Conservation (phyloP, 2,797 vertebrate genomes). For the Spinibarbus caldwelli region DNA sequence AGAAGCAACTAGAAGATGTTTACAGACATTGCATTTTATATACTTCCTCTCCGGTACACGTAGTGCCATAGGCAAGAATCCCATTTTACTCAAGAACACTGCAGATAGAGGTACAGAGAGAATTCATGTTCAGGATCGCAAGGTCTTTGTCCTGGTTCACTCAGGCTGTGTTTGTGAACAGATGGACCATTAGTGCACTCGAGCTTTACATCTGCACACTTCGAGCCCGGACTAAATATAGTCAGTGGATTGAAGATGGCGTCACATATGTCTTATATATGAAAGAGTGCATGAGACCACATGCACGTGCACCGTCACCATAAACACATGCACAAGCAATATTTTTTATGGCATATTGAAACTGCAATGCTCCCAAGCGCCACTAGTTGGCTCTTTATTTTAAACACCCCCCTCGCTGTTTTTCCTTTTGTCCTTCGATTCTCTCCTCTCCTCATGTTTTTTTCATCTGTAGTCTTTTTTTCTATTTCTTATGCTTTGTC, state of each 20-base stretch:
- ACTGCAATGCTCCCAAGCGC: not conserved
- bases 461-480: not conserved
- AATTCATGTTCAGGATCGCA: not conserved
- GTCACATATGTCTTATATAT: not conserved
- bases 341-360: not conserved
- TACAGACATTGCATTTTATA: not conserved
- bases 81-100: not conserved
- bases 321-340: not conserved
- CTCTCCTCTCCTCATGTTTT: not conserved
- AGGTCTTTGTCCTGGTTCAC: slow-evolving; percentile 29
- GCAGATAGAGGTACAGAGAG: slow-evolving; percentile 4
- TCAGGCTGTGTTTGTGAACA: slow-evolving; percentile 24
- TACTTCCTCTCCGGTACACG: not conserved
- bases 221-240: slow-evolving; percentile 37
- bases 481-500: not conserved
- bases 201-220: slow-evolving; percentile 38
- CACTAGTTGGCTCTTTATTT: slow-evolving; percentile 38
- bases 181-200: slow-evolving; percentile 51
- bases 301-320: not conserved
- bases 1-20: not conserved
- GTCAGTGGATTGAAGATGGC: slow-evolving; percentile 16
- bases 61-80: slow-evolving; percentile 4
- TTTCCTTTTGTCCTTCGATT: slow-evolving; percentile 13
- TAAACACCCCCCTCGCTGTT: not conserved
- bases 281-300: not conserved